Evolutionary conservation across 2,888 invertebrate species (phyloP).

Genomic region (Tipula vernalis): DNA sequence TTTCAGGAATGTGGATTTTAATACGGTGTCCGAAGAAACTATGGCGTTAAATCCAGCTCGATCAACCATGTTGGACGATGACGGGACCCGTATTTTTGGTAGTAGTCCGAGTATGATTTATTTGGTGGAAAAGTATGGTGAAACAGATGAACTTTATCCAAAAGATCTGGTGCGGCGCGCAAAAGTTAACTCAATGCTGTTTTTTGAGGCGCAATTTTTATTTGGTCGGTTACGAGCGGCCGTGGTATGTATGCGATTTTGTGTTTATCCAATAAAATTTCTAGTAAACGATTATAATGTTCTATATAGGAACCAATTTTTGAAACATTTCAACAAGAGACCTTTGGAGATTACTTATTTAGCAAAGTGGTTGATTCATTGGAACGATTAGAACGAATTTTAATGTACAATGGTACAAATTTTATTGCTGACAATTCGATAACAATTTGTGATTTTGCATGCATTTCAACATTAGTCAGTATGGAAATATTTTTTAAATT

Average conservation of each 20-base stretch:
- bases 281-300: not conserved
- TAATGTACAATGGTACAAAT: not conserved
- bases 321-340: not conserved
- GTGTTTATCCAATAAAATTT: too few relatives aligned
- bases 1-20: not conserved
- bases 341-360: not conserved
- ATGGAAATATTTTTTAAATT: not conserved
- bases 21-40: not conserved
- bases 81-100: not conserved
- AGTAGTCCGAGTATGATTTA: not conserved
- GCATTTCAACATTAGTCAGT: not conserved
- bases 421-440: not conserved
- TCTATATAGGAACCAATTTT: not conserved
- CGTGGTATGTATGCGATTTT: not conserved
- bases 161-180: not conserved
- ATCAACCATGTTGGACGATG: not conserved
- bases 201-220: not conserved
- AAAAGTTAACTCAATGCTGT: not conserved
- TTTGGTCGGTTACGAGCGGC: not conserved
- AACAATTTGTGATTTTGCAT: not conserved
- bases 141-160: not conserved
- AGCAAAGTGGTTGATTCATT: not conserved
- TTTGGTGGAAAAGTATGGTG: not conserved
- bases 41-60: not conserved
- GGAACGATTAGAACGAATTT: not conserved